Percentiles rank a stretch among this genome's conserved stretches.
Conservation (phyloP, 1,140 invertebrate species). For the Drosophila lacertosa region DNA sequence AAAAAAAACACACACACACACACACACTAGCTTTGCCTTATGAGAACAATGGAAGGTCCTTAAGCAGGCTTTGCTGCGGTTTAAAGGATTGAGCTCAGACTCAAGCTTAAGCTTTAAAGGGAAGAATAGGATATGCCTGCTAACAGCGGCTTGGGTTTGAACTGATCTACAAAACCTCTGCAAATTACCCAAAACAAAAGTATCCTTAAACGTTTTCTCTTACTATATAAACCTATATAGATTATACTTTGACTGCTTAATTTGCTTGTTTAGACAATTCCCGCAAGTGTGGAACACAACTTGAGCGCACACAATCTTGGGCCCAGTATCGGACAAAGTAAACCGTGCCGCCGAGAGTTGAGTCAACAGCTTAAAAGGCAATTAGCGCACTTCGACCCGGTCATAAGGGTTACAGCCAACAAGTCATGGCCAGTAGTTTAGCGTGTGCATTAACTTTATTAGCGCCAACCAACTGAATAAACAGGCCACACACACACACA, state of each 20-base stretch:
- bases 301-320: conserved; percentile 14
- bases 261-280: not conserved
- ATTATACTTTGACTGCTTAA: too few relatives aligned
- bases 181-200: too few relatives aligned
- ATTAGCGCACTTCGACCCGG: conserved; percentile 68
- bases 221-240: too few relatives aligned
- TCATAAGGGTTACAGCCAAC: conserved; percentile 47
- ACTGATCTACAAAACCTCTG: too few relatives aligned
- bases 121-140: too few relatives aligned
- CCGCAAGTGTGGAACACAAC: not conserved
- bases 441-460: conserved; percentile 73
- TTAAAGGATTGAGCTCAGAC: not conserved
- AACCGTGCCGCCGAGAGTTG: conserved; percentile 49
- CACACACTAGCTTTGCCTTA: not conserved
- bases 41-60: not conserved
- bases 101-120: not conserved
- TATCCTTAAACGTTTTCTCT: too few relatives aligned
- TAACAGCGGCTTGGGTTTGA: too few relatives aligned
- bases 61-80: not conserved
- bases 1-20: not conserved
- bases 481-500: conserved; percentile 31
- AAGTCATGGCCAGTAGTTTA: conserved; percentile 74
- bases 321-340: conserved; percentile 14
- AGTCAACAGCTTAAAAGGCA: conserved; percentile 76
- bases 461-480: conserved; percentile 64